A percentile compares a stretch with the other conserved stretches of the same genome.
Conservation (phyloP, 1,140 invertebrate genomes). For the Drosophila teissieri region DNA sequence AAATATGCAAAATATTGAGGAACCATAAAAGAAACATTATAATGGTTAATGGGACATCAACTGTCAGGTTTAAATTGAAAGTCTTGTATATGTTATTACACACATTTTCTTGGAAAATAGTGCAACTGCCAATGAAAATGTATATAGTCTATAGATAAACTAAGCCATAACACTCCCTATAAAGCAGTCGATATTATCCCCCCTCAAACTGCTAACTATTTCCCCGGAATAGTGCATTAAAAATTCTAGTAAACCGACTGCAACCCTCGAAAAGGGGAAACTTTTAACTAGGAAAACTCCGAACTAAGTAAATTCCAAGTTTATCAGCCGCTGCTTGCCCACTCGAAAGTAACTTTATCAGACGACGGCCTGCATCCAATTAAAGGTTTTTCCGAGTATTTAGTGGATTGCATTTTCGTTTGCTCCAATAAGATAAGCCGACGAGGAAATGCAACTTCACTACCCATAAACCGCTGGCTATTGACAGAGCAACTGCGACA, state of each 20-base stretch:
- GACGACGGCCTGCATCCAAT: constrained; percentile 48
- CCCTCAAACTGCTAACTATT: not conserved
- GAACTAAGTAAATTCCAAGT: constrained; percentile 39
- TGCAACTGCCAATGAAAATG: too few relatives aligned
- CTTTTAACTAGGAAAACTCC: constrained; percentile 19
- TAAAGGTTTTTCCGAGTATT: constrained; percentile 50
- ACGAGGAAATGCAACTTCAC: constrained; percentile 28
- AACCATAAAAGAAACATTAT: too few relatives aligned
- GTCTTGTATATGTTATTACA: too few relatives aligned
- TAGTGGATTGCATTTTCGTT: constrained; percentile 45
- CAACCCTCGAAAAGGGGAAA: constrained; percentile 19
- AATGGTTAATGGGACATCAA: too few relatives aligned
- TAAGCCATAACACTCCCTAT: not conserved
- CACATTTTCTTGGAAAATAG: too few relatives aligned
- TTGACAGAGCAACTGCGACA: constrained; percentile 57
- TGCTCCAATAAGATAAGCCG: constrained; percentile 65
- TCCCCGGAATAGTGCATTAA: not conserved
- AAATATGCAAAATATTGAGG: not conserved
- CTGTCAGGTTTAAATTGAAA: too few relatives aligned
- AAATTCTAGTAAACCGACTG: constrained; percentile 1
- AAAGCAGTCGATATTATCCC: not conserved
- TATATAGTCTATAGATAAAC: too few relatives aligned
- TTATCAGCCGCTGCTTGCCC: constrained; percentile 52
- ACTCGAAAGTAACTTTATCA: constrained; percentile 51
- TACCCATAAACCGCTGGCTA: constrained; percentile 39